A percentile compares a stretch with the other conserved stretches of the same genome.
Evolutionary conservation across 92 coral and sea anemone genomes (phyloP).

Genomic region (Heteractis magnifica): DNA sequence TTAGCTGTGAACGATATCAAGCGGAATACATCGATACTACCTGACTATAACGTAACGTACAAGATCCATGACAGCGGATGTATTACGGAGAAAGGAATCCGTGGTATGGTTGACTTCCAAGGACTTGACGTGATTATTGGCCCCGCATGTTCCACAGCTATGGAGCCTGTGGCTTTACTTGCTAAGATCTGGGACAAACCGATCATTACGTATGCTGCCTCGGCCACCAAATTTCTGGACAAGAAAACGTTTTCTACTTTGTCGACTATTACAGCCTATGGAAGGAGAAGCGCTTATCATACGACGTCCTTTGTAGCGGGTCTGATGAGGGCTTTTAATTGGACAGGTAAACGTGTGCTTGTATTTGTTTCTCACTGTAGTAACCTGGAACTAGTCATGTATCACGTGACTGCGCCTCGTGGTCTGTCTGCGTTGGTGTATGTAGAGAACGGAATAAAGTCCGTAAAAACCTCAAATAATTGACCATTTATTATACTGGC

Average conservation of each 20-base stretch:
- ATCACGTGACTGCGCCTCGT: too few species aligned
- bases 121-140: conserved; percentile 58
- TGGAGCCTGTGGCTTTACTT: conserved; percentile 61
- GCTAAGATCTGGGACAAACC: conserved; percentile 78
- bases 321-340: conserved; percentile 57
- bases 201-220: conserved; percentile 68
- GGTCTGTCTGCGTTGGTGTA: too few species aligned
- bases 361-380: too few species aligned
- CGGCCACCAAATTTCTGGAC: conserved; percentile 61
- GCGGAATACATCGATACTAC: conserved; percentile 37
- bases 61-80: conserved; percentile 66
- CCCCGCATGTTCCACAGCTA: conserved; percentile 67
- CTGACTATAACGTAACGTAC: conserved; percentile 60
- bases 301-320: conserved; percentile 54
- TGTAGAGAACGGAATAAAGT: too few species aligned
- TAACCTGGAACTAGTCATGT: too few species aligned
- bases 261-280: conserved; percentile 72
- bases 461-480: too few species aligned
- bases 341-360: conserved; percentile 43
- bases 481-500: too few species aligned
- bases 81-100: conserved; percentile 60
- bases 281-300: conserved; percentile 48
- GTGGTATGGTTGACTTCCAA: conserved; percentile 52
- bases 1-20: conserved; percentile 58
- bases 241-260: conserved; percentile 53